A percentile compares a stretch with the other conserved stretches of the same genome.
Conservation (phyloP, 2,113 vertebrate genomes). For the Abramis brama region DNA sequence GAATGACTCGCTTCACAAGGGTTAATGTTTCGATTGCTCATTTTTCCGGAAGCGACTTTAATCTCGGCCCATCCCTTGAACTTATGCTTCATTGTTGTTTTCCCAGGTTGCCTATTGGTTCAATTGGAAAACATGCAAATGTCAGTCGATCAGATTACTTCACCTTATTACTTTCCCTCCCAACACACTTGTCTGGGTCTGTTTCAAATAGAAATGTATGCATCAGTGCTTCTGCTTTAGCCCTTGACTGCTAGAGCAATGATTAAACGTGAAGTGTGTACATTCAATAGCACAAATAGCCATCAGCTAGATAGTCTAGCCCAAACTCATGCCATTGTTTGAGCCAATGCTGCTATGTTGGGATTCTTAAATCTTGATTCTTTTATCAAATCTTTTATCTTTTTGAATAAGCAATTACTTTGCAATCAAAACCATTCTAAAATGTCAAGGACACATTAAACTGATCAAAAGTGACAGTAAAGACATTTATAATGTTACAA, state of each 20-base stretch:
- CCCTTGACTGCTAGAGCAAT: background rate
- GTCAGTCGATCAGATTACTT: slow-evolving; percentile 22
- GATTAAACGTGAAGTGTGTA: background rate
- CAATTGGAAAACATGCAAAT: slow-evolving; percentile 29
- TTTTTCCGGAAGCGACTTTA: slow-evolving; percentile 12
- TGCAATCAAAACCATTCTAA: too few species aligned
- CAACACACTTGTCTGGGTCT: background rate
- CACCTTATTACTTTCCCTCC: background rate
- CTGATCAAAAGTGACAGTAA: too few species aligned
- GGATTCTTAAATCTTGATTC: background rate
- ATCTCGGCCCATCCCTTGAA: background rate
- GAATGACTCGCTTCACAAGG: slow-evolving; percentile 11
- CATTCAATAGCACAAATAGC: background rate
- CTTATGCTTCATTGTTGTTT: slow-evolving; percentile 14
- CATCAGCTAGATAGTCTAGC: background rate
- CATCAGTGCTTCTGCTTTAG: background rate
- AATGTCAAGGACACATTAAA: too few species aligned
- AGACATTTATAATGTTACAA: too few species aligned
- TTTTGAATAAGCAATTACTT: too few species aligned
- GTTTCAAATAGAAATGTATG: background rate
- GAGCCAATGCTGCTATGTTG: background rate
- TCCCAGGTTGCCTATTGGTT: slow-evolving; percentile 12
- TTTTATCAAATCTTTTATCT: too few species aligned
- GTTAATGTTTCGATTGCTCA: slow-evolving; percentile 9
- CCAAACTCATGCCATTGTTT: background rate